Evolutionary conservation across 2,888 invertebrate genomes (phyloP).

Genomic region (Philereme transversata): DNA sequence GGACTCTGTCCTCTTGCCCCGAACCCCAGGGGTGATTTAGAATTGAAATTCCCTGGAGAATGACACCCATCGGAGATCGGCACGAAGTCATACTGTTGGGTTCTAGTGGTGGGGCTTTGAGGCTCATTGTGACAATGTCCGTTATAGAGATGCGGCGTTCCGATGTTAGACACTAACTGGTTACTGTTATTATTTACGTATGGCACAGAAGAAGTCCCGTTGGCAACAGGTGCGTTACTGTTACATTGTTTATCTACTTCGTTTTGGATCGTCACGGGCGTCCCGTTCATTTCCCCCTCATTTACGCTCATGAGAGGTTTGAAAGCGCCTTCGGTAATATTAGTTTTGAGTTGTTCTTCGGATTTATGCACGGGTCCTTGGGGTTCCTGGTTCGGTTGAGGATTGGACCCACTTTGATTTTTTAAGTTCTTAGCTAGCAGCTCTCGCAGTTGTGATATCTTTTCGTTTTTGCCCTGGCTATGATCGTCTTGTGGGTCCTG

Average conservation of each 20-base stretch:
- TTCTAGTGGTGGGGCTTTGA: conserved; percentile 90
- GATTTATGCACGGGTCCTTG: conserved; percentile 49
- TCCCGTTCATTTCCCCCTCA: conserved; percentile 53
- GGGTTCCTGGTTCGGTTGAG: conserved; percentile 55
- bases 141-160: conserved; percentile 62
- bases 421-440: conserved; percentile 87
- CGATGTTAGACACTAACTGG: conserved; percentile 50
- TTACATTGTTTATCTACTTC: conserved; percentile 55
- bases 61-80: conserved; percentile 93
- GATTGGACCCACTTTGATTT: conserved; percentile 71
- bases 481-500: conserved; percentile 78
- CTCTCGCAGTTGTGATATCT: conserved; percentile 89
- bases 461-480: conserved; percentile 83
- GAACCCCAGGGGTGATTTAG: conserved; percentile 73
- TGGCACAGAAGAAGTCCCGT: conserved; percentile 53
- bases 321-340: conserved; percentile 64
- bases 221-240: conserved; percentile 56
- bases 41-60: conserved; percentile 82
- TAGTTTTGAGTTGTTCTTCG: conserved; percentile 55
- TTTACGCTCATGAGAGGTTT: conserved; percentile 56
- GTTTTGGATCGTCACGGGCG: conserved; percentile 46
- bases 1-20: conserved; percentile 69
- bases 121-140: conserved; percentile 82
- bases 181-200: conserved; percentile 51
- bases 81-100: conserved; percentile 92